These are phyloP conservation scores for Gadopsis bispinosus DNA, from an alignment of 2,797 vertebrate genomes.

Conservation along the genomic window DNA sequence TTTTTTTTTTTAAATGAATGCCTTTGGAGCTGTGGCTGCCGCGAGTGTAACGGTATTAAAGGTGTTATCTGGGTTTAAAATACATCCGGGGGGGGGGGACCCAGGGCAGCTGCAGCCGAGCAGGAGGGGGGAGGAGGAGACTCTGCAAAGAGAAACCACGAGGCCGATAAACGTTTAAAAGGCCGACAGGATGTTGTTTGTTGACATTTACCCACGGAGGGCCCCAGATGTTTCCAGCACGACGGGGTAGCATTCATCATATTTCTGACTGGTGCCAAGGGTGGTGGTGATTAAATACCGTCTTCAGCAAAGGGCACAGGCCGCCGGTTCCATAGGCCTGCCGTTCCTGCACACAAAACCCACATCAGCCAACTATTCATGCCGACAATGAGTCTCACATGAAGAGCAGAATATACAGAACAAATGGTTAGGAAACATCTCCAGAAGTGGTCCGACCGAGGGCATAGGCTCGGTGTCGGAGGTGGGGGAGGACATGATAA, in stretches of 20 bases:
- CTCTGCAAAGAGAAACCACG: slow-evolving; percentile 43
- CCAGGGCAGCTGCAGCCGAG: slow-evolving; percentile 44
- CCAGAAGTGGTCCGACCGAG: neutral
- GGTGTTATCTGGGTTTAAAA: slow-evolving; percentile 76
- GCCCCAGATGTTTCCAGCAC: slow-evolving; percentile 76
- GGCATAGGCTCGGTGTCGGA: neutral
- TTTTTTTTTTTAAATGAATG: no score
- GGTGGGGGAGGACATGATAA: neutral
- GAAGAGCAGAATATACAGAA: neutral
- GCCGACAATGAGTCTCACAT: neutral
- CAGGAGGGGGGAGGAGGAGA: slow-evolving; percentile 15
- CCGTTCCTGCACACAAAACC: slow-evolving; percentile 24
- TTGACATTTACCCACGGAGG: slow-evolving; percentile 77
- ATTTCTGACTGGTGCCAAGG: slow-evolving; percentile 51
- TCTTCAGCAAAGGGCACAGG: slow-evolving; percentile 59
- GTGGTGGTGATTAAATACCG: slow-evolving; percentile 48
- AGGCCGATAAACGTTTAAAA: slow-evolving; percentile 77
- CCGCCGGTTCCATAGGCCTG: slow-evolving; percentile 42
- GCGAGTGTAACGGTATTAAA: slow-evolving; percentile 60
- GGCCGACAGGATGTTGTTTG: slow-evolving; percentile 77
- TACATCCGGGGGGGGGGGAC: slow-evolving; percentile 50
- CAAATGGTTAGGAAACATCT: neutral
- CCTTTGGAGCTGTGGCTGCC: slow-evolving; percentile 50
- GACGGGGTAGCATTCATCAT: slow-evolving; percentile 59
- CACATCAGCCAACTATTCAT: slow-evolving; percentile 7